Evolutionary conservation across 2,797 vertebrate genomes (phyloP).

Genomic region (Coilia nasus): DNA sequence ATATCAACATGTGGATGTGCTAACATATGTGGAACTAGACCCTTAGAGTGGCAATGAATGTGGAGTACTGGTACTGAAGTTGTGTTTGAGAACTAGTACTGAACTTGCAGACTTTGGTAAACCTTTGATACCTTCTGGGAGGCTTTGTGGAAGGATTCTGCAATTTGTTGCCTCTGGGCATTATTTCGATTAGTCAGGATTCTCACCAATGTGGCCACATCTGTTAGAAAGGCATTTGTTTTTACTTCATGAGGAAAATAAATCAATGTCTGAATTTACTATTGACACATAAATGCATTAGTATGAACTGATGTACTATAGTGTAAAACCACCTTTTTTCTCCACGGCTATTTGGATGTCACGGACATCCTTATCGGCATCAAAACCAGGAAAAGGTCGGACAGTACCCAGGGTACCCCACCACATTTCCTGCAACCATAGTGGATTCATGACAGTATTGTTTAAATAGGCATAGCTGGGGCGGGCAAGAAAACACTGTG

Average conservation of each 20-base stretch:
- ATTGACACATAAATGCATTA: background rate
- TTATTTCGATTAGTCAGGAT: conserved; percentile 70
- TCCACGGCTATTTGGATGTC: conserved; percentile 47
- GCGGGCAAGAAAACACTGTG: background rate
- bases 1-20: too few relatives aligned
- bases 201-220: conserved; percentile 56
- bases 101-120: background rate
- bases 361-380: conserved; percentile 58
- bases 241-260: background rate
- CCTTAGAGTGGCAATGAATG: too few relatives aligned
- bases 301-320: background rate
- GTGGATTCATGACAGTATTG: background rate
- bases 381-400: conserved; percentile 67
- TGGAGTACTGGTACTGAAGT: too few relatives aligned
- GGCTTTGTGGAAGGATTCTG: conserved; percentile 55
- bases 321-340: conserved; percentile 50
- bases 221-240: conserved; percentile 25
- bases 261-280: background rate
- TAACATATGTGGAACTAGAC: too few relatives aligned
- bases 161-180: conserved; percentile 69
- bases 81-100: too few relatives aligned
- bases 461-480: background rate
- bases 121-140: conserved; percentile 45
- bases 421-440: conserved; percentile 52
- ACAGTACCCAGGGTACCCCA: conserved; percentile 77